Evolutionary conservation across 1,140 invertebrate species (phyloP), one percentile per base, ranked within the genome.

Genomic region (Saccostrea cuccullata): DNA sequence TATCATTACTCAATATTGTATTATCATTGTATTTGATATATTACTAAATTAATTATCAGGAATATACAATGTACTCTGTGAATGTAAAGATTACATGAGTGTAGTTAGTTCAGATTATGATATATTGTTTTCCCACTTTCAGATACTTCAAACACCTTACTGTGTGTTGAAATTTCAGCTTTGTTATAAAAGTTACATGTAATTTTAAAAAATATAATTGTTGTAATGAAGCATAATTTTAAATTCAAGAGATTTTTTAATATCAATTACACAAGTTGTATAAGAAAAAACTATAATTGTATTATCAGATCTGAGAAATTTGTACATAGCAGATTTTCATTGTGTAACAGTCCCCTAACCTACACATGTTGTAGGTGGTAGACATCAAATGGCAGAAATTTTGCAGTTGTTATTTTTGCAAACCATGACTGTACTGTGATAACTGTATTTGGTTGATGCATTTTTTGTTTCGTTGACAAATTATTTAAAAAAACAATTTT

Each of bases 351-450:
- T 77, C 26, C 70, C 26, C 70, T 15, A 36, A 2, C 70, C 20
- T 64, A 77, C 23, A 23, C 13, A 30, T 30, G 23, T 15, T 36
- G 70, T 30, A 77, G 70, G 13, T 26, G 13, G 13, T 15, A 20
- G n/a, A 64, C 58, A 13, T 77, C 8, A 77, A 77, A 77, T 77
- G 70, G 70, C 70, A 77, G 58, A 77, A 77, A 77, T 77, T 13
- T 64, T 64, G 13, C 58, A 64, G n/a, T 64, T 64, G 58, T 64
- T 64, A 64, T 64, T 64, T 36, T 77, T 77, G 30, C 70, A 77
- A 77, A 77, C 30, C 11, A 77, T 77, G 70, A 30, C 70, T n/a
- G 15, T 77, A 40, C 70, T 77, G 70, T 77, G 70, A 77, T 77
- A 77, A 26, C 11, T 30, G 26, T 77, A 77, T 77, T 77, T 36